Conservation (phyloP, 30 jellyfish, hydroid and myxozoan species). For the Aurelia aurita region DNA sequence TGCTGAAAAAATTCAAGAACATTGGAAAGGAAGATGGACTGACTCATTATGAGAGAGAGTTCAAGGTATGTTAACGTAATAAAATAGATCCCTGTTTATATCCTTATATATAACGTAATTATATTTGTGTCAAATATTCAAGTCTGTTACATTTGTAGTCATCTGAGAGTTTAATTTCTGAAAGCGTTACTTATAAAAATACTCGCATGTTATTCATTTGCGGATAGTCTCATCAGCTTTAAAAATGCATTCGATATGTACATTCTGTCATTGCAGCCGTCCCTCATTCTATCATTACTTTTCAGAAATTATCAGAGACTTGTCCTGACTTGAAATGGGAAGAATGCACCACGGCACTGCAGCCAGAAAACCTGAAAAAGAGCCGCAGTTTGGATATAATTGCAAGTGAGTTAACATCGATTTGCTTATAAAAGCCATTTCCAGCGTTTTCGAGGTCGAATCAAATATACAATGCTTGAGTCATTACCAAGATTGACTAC, state of each 20-base stretch:
- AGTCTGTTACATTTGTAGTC: too few species aligned
- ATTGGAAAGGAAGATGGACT: conserved; percentile 63
- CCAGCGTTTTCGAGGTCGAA: too few species aligned
- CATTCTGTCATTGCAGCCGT: neutral
- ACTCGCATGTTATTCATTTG: too few species aligned
- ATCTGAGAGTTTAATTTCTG: too few species aligned
- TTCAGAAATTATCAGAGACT: conserved; percentile 33
- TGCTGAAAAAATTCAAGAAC: conserved; percentile 46
- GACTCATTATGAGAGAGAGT: conserved; percentile 51
- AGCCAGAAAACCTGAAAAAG: conserved; percentile 49
- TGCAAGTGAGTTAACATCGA: conserved; percentile 17
- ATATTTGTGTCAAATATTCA: too few species aligned
- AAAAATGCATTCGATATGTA: neutral
- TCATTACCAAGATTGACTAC: too few species aligned
- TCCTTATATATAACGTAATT: too few species aligned
- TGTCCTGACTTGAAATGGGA: conserved; percentile 62
- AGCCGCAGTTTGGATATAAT: conserved; percentile 50
- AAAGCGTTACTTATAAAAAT: too few species aligned
- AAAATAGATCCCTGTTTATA: too few species aligned
- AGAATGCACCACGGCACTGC: conserved; percentile 44
- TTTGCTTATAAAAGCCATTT: too few species aligned
- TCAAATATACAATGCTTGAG: too few species aligned
- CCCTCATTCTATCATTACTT: neutral
- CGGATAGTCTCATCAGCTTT: too few species aligned
- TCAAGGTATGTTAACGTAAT: conserved; percentile 29